Evolutionary conservation across 1,140 invertebrate species (phyloP).

Genomic region (Metaphire vulgaris): DNA sequence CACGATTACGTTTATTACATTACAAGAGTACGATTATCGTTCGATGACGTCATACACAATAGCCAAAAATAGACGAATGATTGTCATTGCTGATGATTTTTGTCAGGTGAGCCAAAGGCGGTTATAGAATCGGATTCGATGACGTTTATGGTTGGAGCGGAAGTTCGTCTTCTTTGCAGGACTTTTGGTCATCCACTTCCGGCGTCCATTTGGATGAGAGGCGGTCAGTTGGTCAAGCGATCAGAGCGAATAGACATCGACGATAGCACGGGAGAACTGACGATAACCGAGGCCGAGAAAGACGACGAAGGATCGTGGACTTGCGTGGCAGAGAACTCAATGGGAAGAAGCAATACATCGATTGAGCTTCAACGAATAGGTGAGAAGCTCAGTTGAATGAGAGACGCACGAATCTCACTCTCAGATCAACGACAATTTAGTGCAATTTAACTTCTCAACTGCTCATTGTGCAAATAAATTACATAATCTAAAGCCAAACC

Average conservation of each 20-base stretch:
- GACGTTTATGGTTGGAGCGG: constrained; percentile 42
- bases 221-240: constrained; percentile 34
- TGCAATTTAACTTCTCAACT: too few species aligned
- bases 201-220: constrained; percentile 38
- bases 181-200: constrained; percentile 42
- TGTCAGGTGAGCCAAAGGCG: constrained; percentile 49
- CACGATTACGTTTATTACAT: too few species aligned
- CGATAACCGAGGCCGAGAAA: constrained; percentile 35
- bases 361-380: constrained; percentile 41
- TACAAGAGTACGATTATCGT: too few species aligned
- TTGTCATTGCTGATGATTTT: too few species aligned
- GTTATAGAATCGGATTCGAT: constrained; percentile 40
- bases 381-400: too few species aligned
- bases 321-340: constrained; percentile 46
- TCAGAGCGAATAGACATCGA: constrained; percentile 31
- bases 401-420: too few species aligned
- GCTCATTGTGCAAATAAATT: too few species aligned
- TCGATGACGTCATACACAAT: too few species aligned
- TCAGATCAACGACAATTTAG: too few species aligned
- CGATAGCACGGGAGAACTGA: constrained; percentile 33
- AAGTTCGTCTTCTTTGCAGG: constrained; percentile 38
- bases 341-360: constrained; percentile 37
- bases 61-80: too few species aligned
- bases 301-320: constrained; percentile 45
- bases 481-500: too few species aligned